Evolutionary conservation across 2,113 vertebrate species (phyloP), one percentile per base, ranked within the genome.

Genomic region (Fregetta grallaria): DNA sequence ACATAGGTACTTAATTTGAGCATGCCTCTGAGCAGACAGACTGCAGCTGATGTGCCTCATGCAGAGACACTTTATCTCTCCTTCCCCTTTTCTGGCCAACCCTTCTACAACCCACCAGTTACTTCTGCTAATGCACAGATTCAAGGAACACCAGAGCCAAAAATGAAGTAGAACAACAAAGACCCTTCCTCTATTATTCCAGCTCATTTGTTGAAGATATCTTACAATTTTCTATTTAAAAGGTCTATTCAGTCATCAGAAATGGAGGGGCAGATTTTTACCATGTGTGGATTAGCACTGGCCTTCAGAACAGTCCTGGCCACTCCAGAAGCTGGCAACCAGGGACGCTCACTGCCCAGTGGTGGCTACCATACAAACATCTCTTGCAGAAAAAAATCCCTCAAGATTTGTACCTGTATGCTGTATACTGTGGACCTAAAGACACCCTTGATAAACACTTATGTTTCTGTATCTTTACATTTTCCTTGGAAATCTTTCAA

Each of bases 351-450:
- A 0, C 42, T 23, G 16, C n/a, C 45, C 9, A 13, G 1, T 1
- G 20, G 27, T 11, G 22, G 53, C 45, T 45, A 13, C 38, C 49
- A 15, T 3, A 13, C 5, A 7, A 36, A 50, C 16, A 9, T 4
- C 63, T 27, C 38, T 3, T 10, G 25, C 3, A 23, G 42, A 13
- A 62, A 7, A 40, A 30, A 42, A 4, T 9, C 78, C 40, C 58
- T 13, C 49, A 5, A 36, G 49, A 18, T 15, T 12, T 12, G 32
- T 32, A 6, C 19, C 65, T 22, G 6, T 2, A 4, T 1, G 32
- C 75, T 59, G 59, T 7, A 4, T 22, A 5, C 2, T 0, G 0
- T 0, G 29, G 32, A 1, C 22, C 1, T 10, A 20, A 4, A 29
- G 42, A 9, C 2, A 19, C 3, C 44, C 47, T 15, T 3, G 55